Base-by-base conservation (phyloP, 2,888 invertebrate species). In the Eueremaeus valkanovi region DNA sequence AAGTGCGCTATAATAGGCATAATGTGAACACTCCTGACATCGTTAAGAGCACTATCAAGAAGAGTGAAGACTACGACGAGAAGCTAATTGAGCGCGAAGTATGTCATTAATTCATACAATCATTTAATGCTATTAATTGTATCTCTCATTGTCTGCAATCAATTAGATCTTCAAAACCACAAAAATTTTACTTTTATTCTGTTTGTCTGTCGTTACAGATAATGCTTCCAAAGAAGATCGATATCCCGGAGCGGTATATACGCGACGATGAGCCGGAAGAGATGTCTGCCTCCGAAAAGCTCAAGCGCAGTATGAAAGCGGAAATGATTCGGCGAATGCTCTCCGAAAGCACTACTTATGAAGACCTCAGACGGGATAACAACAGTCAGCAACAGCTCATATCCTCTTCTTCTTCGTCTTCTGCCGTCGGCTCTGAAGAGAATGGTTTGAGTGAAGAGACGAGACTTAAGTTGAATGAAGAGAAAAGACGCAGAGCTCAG, bases 401-500 rank as follows among this genome's bases (percentile, higher is more conserved):
- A 29, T 51, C 40, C 8, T 74, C 74, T 2, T 36, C 33, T 13
- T 24, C 63, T 68, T 68, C 74, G 1, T 63, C 74, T 0, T 66
- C 74, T 13, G 63, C 68, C 16, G 16, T 66, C 1, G 74, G 29
- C 2, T 36, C 74, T n/a, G 70, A 70, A 27, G 70, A 70, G 27
- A 70, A 70, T 21, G 36, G n/a, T 1, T 70, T 70, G 36, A 70
- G 45, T 18, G 70, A 70, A 27, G 70, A 70, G 27, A 42, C 42
- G 0, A 89, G 90, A 84, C 89, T 89, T 82, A 90, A 90, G 82
- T 88, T 90, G 78, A 89, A 88, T 73, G 92, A 90, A 81, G 93
- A 94, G 83, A 93, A 93, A 85, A 88, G 90, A 80, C 92, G 93
- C 82, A 87, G 95, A 74, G 92, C 94, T 81, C 92, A 93, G 83